Conservation (phyloP, 2,113 vertebrate species). For the Phasianus colchicus region DNA sequence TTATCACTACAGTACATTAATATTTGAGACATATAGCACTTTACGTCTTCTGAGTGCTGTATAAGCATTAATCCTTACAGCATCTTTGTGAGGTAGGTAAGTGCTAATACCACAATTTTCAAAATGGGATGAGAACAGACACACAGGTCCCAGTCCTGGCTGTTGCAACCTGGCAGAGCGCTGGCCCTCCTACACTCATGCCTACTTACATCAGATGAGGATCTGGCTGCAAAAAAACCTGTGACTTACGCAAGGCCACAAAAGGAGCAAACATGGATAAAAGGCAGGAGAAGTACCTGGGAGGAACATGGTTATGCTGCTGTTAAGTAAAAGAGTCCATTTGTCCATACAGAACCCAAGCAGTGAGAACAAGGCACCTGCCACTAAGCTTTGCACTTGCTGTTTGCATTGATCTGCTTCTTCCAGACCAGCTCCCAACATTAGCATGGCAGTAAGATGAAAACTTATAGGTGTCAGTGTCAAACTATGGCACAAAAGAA, state of each 20-base stretch:
- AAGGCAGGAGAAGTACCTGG: neutral
- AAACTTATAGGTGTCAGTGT: neutral
- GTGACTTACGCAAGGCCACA: constrained; percentile 1
- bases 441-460: neutral
- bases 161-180: neutral
- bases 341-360: neutral
- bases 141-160: neutral
- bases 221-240: neutral
- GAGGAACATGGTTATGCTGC: neutral
- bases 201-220: neutral
- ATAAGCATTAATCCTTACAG: constrained; percentile 13
- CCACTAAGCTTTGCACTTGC: neutral
- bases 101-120: neutral
- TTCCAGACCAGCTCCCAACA: neutral
- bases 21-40: neutral
- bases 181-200: neutral
- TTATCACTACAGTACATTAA: neutral
- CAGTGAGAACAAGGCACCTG: neutral
- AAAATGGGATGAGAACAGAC: neutral
- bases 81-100: constrained; percentile 7
- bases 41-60: neutral
- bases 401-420: constrained; percentile 26
- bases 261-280: neutral
- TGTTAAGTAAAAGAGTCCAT: neutral
- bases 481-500: neutral